A percentile compares a stretch with the other conserved stretches of the same genome.
These are phyloP conservation scores for Lagenorhynchus albirostris DNA, from an alignment of 2,113 vertebrate species.

Conservation along the genomic window DNA sequence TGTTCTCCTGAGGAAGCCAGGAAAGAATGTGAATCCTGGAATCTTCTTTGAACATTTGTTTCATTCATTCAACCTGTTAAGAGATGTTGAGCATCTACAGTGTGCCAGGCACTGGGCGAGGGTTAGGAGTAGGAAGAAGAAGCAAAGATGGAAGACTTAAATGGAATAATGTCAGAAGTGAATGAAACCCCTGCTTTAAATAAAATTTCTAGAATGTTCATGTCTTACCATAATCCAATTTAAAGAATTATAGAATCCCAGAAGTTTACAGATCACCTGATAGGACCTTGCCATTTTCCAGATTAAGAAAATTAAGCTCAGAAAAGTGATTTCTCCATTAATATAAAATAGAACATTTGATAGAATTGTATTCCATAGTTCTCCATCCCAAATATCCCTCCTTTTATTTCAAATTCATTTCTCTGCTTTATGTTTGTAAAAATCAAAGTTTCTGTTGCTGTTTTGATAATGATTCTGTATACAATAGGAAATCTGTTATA, in stretches of 20 bases:
- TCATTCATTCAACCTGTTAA: background rate
- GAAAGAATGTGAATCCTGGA: background rate
- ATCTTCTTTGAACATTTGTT: background rate
- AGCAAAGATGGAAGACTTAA: background rate
- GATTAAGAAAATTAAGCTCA: background rate
- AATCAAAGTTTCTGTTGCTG: background rate
- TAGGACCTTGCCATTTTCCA: background rate
- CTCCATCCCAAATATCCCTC: background rate
- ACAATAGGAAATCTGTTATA: background rate
- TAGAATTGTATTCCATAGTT: too few relatives aligned
- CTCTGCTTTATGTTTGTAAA: background rate
- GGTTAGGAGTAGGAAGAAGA: background rate
- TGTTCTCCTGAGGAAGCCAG: background rate
- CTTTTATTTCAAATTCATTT: background rate
- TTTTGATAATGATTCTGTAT: background rate
- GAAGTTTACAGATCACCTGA: background rate
- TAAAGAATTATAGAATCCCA: background rate
- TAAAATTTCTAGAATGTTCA: background rate
- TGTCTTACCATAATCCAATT: background rate
- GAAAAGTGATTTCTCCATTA: background rate
- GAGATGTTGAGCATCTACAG: background rate
- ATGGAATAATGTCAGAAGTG: background rate
- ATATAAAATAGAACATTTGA: too few relatives aligned
- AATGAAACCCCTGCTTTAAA: background rate
- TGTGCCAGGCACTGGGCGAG: too few relatives aligned